Conservation (phyloP, 2,797 vertebrate genomes). For the Luscinia megarhynchos region DNA sequence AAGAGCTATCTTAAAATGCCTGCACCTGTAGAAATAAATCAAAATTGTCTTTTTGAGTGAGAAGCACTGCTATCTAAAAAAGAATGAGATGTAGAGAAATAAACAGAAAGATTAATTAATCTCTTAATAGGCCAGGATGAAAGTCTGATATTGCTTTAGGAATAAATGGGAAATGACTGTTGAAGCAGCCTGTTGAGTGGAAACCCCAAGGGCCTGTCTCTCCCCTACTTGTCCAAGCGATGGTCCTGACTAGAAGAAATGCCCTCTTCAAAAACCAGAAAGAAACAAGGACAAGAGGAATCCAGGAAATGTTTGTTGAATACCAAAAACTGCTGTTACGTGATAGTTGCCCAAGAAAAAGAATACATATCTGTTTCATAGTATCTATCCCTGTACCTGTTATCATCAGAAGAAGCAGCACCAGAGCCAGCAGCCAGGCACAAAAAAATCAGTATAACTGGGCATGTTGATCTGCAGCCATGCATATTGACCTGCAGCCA, state of each 20-base stretch:
- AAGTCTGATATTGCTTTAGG: background rate
- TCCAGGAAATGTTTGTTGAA: background rate
- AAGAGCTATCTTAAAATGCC: background rate
- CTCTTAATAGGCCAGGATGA: background rate
- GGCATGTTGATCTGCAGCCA: background rate
- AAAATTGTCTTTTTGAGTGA: background rate
- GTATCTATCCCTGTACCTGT: background rate
- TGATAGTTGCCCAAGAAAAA: background rate
- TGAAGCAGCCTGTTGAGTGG: background rate
- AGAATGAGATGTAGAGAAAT: background rate
- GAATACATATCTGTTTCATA: background rate
- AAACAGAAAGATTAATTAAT: background rate
- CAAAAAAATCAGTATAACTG: accelerated
- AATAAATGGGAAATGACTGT: background rate
- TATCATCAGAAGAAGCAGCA: background rate
- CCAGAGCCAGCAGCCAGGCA: accelerated
- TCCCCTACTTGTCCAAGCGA: background rate
- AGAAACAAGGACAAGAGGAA: background rate
- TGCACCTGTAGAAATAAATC: background rate
- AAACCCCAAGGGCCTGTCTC: background rate
- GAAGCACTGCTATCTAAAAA: background rate
- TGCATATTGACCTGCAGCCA: background rate
- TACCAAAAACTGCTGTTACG: background rate
- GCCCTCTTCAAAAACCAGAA: background rate
- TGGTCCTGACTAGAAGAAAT: background rate